Conservation (phyloP, 2,113 vertebrate genomes). For the Neotragus pygmaeus region DNA sequence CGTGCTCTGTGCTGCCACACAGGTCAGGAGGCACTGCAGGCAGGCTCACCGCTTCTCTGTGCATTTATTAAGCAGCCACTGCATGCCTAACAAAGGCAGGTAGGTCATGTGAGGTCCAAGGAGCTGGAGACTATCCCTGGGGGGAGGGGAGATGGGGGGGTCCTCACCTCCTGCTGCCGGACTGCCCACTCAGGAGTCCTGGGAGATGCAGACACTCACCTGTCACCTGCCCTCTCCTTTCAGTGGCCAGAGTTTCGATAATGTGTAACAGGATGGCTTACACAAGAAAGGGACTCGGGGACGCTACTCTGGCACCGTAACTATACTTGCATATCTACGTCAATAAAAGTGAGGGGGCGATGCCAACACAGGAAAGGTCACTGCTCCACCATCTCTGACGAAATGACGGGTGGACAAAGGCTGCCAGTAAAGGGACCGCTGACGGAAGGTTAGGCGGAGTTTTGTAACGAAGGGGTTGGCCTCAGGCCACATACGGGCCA, state of each 20-base stretch:
- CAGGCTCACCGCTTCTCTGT: neutral
- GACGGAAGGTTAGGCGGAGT: neutral
- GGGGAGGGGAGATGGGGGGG: neutral
- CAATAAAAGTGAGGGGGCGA: too few relatives aligned
- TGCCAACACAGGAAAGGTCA: neutral
- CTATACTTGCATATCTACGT: rapidly evolving
- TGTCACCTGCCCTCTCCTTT: neutral
- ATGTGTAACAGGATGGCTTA: neutral
- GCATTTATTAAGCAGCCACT: neutral
- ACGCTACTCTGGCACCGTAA: too few relatives aligned
- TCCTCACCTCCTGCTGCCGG: neutral
- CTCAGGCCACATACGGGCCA: neutral
- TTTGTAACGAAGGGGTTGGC: neutral
- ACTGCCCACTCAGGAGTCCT: neutral
- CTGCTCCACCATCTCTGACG: too few relatives aligned
- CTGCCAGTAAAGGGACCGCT: too few relatives aligned
- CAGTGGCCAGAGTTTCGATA: neutral
- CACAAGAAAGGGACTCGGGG: neutral
- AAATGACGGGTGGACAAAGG: neutral
- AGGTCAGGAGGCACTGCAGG: neutral
- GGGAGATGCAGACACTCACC: neutral
- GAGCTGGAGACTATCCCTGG: rapidly evolving
- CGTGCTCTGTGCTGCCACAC: neutral
- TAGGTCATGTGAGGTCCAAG: neutral
- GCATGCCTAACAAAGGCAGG: neutral